phyloP scores from a whole-genome alignment of 2,797 vertebrate genomes.

The Pogoniulus pusillus region DNA sequence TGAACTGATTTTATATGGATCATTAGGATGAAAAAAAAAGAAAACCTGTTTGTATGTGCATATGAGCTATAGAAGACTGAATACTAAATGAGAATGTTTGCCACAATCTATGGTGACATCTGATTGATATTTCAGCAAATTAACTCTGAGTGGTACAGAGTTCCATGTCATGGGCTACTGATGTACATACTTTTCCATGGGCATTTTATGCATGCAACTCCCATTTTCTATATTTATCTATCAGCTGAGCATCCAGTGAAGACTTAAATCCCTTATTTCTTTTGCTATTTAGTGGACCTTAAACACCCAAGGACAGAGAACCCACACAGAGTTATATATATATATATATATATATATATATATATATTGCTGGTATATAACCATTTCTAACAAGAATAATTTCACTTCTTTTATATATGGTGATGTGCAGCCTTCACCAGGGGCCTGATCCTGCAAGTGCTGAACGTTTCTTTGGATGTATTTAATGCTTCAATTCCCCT shows the following conservation, averaged over 20 bases:
- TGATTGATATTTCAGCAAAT: neutral
- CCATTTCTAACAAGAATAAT: neutral
- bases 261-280: constrained; percentile 12
- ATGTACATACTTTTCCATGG: neutral
- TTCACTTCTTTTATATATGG: neutral
- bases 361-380: neutral
- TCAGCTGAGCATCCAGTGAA: neutral
- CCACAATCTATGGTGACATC: neutral
- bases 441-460: neutral
- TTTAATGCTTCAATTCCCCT: neutral
- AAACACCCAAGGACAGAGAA: neutral
- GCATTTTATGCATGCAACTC: neutral
- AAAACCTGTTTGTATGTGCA: neutral
- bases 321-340: neutral
- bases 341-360: no score
- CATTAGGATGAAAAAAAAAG: neutral
- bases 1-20: neutral
- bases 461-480: neutral
- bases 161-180: neutral
- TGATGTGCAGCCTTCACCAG: neutral
- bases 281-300: neutral
- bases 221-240: neutral
- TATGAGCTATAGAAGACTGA: neutral
- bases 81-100: neutral
- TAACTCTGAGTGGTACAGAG: neutral